These are phyloP conservation scores for Melanostigma gelatinosum DNA, from an alignment of 2,113 vertebrate genomes.

Conservation along the genomic window DNA sequence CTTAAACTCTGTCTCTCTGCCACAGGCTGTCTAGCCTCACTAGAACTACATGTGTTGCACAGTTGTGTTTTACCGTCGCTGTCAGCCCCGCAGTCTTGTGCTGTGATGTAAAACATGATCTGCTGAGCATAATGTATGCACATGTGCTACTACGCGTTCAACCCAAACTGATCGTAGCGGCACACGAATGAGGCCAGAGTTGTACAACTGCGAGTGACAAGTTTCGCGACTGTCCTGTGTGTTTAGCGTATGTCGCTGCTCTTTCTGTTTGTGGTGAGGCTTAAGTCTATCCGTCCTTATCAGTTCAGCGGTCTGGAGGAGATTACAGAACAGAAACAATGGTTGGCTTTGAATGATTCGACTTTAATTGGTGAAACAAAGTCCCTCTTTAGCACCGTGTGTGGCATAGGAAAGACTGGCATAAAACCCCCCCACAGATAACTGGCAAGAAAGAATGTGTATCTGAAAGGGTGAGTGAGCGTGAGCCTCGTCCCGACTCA, in stretches of 20 bases:
- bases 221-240: slow-evolving; percentile 29
- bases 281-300: slow-evolving; percentile 61
- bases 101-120: slow-evolving; percentile 56
- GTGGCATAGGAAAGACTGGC: slow-evolving; percentile 52
- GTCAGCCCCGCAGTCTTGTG: slow-evolving; percentile 43
- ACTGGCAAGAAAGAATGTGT: slow-evolving; percentile 53
- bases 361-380: slow-evolving; percentile 74
- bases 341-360: slow-evolving; percentile 65
- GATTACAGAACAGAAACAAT: slow-evolving; percentile 64
- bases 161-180: neutral
- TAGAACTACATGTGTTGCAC: slow-evolving; percentile 53
- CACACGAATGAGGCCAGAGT: slow-evolving; percentile 20
- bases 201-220: slow-evolving; percentile 4
- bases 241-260: slow-evolving; percentile 35
- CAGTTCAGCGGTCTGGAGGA: slow-evolving; percentile 52
- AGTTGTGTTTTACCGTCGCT: slow-evolving; percentile 48
- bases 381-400: slow-evolving; percentile 49
- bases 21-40: slow-evolving; percentile 14
- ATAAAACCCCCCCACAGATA: slow-evolving; percentile 45
- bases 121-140: slow-evolving; percentile 58
- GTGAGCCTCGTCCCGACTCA: slow-evolving; percentile 35
- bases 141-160: slow-evolving; percentile 21
- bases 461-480: slow-evolving; percentile 58
- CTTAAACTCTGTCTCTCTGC: slow-evolving; percentile 21
- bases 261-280: slow-evolving; percentile 49